A percentile compares a stretch with the other conserved stretches of the same genome.
Conservation (phyloP, 2,888 invertebrate species). For the Hymenopus coronatus region DNA sequence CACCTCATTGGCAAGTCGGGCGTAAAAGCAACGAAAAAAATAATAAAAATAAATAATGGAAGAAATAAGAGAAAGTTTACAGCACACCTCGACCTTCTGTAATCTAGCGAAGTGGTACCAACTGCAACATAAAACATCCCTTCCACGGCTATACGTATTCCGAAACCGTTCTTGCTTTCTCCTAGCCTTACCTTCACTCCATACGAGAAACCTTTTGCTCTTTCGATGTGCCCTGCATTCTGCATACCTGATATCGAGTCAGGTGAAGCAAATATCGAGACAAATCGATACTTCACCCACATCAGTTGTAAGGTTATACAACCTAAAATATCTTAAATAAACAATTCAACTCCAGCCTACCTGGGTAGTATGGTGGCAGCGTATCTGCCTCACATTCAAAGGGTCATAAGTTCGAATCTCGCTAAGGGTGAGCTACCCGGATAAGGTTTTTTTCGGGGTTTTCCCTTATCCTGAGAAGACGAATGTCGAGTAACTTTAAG, state of each 20-base stretch:
- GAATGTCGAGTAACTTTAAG: too few species aligned
- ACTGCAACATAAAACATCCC: not conserved
- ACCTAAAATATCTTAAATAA: too few species aligned
- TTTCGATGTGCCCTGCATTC: not conserved
- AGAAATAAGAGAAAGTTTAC: not conserved
- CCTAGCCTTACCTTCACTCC: not conserved
- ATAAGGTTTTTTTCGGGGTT: too few species aligned
- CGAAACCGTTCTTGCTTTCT: too few species aligned
- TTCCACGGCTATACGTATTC: not conserved
- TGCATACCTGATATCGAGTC: not conserved
- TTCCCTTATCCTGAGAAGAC: too few species aligned
- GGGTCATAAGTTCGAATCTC: too few species aligned
- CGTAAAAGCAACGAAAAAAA: not conserved
- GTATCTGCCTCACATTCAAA: too few species aligned
- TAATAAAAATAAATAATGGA: not conserved
- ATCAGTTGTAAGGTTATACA: too few species aligned
- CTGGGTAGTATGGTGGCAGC: too few species aligned
- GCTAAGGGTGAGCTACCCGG: too few species aligned
- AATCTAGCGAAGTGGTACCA: not conserved
- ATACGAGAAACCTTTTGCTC: not conserved
- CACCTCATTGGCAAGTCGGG: not conserved
- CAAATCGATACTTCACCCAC: not conserved
- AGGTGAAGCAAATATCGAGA: not conserved
- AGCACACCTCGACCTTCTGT: not conserved
- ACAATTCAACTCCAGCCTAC: too few species aligned